Evolutionary conservation across 2,113 vertebrate genomes (phyloP).

Genomic region (Clarias macrocephalus): DNA sequence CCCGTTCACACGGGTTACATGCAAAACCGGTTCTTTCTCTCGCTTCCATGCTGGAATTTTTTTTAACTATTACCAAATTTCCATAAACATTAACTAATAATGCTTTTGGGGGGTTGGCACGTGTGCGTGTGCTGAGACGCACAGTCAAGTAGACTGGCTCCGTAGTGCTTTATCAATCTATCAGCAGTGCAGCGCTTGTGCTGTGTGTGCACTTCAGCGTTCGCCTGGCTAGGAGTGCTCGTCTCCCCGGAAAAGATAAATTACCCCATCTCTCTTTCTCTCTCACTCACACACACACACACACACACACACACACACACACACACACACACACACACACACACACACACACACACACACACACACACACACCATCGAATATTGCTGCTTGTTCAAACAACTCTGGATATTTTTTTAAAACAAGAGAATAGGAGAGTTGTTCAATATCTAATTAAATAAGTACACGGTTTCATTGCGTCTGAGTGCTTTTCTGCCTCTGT

Average conservation of each 20-base stretch:
- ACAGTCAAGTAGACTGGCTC: constrained; percentile 44
- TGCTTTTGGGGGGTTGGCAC: background rate
- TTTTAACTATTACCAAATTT: background rate
- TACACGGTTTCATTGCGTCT: background rate
- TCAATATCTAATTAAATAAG: background rate
- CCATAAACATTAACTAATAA: constrained; percentile 8
- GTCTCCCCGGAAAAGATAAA: constrained; percentile 40
- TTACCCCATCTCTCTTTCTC: constrained; percentile 22
- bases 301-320: too few species aligned
- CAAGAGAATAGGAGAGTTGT: background rate
- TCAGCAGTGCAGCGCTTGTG: constrained; percentile 64
- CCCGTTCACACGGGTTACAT: background rate
- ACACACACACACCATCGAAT: background rate
- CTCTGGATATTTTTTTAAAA: background rate
- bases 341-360: constrained; percentile 11
- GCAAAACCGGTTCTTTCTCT: background rate
- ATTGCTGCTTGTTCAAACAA: constrained; percentile 4
- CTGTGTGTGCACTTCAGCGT: constrained; percentile 64
- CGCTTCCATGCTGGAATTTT: background rate
- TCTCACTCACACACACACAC: background rate
- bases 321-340: constrained; percentile 15
- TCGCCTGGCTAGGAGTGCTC: constrained; percentile 34
- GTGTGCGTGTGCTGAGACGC: constrained; percentile 42
- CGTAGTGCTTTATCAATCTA: constrained; percentile 59
- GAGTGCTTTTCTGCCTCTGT: background rate